Percentiles rank a stretch among this genome's conserved stretches.
Evolutionary conservation across 1,140 invertebrate species (phyloP).

Genomic region (Drosophila aff.): DNA sequence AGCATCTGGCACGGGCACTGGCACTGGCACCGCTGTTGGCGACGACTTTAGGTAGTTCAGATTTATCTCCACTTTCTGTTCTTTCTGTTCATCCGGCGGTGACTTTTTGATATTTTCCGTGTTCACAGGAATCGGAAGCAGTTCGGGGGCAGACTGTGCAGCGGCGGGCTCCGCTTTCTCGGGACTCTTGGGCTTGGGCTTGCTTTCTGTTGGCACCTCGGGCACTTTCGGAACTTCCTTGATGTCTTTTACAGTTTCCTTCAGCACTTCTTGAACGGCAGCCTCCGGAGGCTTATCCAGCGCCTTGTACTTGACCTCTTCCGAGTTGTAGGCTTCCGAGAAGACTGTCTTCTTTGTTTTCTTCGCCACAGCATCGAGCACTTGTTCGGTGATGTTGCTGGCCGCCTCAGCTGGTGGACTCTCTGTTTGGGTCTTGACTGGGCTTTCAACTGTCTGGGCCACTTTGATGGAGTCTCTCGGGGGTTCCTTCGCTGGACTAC

Average conservation of each 20-base stretch:
- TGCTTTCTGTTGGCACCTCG: conserved; percentile 12
- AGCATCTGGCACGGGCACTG: neutral
- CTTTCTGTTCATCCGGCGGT: conserved; percentile 4
- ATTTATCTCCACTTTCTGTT: conserved; percentile 30
- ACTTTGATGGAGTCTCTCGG: conserved; percentile 15
- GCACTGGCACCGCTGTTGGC: neutral
- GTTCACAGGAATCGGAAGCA: neutral
- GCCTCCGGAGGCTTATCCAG: conserved; percentile 11
- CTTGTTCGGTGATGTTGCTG: conserved; percentile 61
- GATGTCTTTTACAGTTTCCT: conserved; percentile 1
- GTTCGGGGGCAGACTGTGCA: neutral
- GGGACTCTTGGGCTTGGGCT: conserved; percentile 28
- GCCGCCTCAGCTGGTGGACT: conserved; percentile 21
- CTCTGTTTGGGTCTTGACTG: conserved; percentile 3
- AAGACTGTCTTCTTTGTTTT: conserved; percentile 80
- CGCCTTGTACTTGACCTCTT: conserved; percentile 25
- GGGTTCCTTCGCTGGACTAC: conserved; percentile 5
- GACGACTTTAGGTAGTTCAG: conserved; percentile 29
- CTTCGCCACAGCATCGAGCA: conserved; percentile 75
- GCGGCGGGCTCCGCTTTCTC: conserved; percentile 6
- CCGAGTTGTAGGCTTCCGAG: conserved; percentile 51
- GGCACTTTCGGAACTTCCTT: conserved; percentile 9
- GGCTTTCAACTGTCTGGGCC: neutral
- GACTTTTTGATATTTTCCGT: conserved; percentile 6
- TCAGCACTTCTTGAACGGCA: conserved; percentile 1